Percentiles rank a stretch among this genome's conserved stretches.
These are phyloP conservation scores for Caiman crocodilus DNA, from an alignment of 2,797 vertebrate genomes.

Conservation along the genomic window DNA sequence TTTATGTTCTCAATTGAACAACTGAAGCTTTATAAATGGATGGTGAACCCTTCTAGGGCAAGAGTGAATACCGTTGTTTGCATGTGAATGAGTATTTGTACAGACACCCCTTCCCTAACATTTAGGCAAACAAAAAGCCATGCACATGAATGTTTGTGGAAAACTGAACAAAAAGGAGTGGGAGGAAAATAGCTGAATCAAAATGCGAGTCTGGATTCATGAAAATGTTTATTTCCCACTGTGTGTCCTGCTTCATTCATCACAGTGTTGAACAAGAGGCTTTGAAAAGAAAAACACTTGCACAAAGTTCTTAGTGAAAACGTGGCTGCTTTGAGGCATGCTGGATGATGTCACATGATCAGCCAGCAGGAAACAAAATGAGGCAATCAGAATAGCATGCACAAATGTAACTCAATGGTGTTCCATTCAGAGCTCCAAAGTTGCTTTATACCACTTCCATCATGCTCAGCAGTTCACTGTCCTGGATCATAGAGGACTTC, in stretches of 20 bases:
- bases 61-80: slow-evolving; percentile 55
- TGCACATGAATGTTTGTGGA: slow-evolving; percentile 43
- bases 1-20: slow-evolving; percentile 28
- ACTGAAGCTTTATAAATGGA: slow-evolving; percentile 31
- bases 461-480: not conserved
- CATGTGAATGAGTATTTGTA: slow-evolving; percentile 54
- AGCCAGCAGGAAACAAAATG: not conserved
- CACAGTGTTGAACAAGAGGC: not conserved
- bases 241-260: slow-evolving; percentile 15
- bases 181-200: not conserved
- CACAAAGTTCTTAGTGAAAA: not conserved
- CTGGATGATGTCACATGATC: not conserved
- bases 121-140: slow-evolving; percentile 66
- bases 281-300: slow-evolving; percentile 28
- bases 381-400: not conserved
- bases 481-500: not conserved
- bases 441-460: not conserved
- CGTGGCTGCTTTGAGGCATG: not conserved
- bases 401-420: not conserved
- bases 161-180: slow-evolving; percentile 31
- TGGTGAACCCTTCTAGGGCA: slow-evolving; percentile 45
- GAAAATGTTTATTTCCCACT: slow-evolving; percentile 45
- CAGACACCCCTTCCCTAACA: slow-evolving; percentile 22
- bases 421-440: not conserved
- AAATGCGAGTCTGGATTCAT: slow-evolving; percentile 9